Conservation (phyloP, 2,113 vertebrate genomes). For the Xyrauchen texanus region DNA sequence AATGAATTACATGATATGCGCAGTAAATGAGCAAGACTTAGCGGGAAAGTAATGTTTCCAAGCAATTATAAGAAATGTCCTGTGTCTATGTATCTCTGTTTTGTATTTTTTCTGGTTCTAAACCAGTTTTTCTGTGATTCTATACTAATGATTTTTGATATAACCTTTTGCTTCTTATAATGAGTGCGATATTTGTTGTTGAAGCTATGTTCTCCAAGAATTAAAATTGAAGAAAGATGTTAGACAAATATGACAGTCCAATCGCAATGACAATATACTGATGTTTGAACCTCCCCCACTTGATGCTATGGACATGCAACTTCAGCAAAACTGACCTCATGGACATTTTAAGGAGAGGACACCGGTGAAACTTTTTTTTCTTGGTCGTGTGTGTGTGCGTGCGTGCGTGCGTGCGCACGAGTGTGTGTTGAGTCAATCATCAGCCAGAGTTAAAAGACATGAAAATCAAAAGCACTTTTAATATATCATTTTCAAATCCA, state of each 20-base stretch:
- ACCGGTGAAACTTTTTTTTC: slow-evolving; percentile 66
- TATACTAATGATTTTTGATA: slow-evolving; percentile 99
- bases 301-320: slow-evolving; percentile 79
- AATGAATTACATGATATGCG: slow-evolving; percentile 93
- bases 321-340: slow-evolving; percentile 52
- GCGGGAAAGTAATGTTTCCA: slow-evolving; percentile 96
- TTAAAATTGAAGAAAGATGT: slow-evolving; percentile 97
- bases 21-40: slow-evolving; percentile 95
- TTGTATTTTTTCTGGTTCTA: slow-evolving; percentile 99
- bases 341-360: slow-evolving; percentile 79
- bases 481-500: slow-evolving; percentile 84
- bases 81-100: slow-evolving; percentile 99
- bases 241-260: slow-evolving; percentile 91
- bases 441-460: slow-evolving; percentile 68
- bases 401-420: slow-evolving; percentile 47
- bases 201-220: slow-evolving; percentile 99
- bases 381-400: slow-evolving; percentile 64
- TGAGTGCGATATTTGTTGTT: slow-evolving; percentile 99
- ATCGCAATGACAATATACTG: slow-evolving; percentile 89
- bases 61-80: slow-evolving; percentile 99
- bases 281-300: slow-evolving; percentile 78
- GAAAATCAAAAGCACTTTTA: slow-evolving; percentile 85
- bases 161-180: slow-evolving; percentile 99
- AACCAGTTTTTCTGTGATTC: slow-evolving; percentile 99
- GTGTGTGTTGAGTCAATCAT: slow-evolving; percentile 73